Conservation (phyloP, 2,888 invertebrate genomes). For the Ametastegia equiseti region DNA sequence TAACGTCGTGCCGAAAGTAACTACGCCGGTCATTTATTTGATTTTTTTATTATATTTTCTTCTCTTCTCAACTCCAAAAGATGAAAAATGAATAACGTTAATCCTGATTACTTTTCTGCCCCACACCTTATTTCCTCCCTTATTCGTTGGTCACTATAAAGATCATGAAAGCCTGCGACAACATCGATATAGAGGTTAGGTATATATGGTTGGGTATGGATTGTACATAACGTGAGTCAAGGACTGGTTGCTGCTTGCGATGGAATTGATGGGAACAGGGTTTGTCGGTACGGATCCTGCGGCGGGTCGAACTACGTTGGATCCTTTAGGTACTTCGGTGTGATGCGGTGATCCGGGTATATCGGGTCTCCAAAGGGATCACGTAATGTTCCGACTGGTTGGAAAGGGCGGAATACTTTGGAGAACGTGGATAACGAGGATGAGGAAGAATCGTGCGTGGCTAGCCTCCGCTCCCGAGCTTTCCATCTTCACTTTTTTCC, state of each 20-base stretch:
- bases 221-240: background rate
- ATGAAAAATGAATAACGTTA: background rate
- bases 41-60: background rate
- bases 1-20: slow-evolving; percentile 25
- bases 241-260: background rate
- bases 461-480: background rate
- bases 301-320: background rate
- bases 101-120: background rate
- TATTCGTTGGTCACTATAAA: background rate
- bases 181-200: background rate
- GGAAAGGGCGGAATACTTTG: slow-evolving; percentile 23
- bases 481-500: background rate
- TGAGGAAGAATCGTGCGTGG: slow-evolving; percentile 27
- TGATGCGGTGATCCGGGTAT: slow-evolving; percentile 16
- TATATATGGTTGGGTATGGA: no score
- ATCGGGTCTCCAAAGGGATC: slow-evolving; percentile 32
- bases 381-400: slow-evolving; percentile 31
- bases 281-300: slow-evolving; percentile 13
- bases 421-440: slow-evolving; percentile 37
- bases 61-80: background rate
- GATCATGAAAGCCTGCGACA: background rate
- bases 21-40: background rate
- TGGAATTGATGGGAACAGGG: background rate
- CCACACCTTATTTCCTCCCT: background rate
- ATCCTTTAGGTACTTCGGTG: background rate